Evolutionary conservation across 2,797 vertebrate genomes (phyloP).

Genomic region (Eulemur albifrons): DNA sequence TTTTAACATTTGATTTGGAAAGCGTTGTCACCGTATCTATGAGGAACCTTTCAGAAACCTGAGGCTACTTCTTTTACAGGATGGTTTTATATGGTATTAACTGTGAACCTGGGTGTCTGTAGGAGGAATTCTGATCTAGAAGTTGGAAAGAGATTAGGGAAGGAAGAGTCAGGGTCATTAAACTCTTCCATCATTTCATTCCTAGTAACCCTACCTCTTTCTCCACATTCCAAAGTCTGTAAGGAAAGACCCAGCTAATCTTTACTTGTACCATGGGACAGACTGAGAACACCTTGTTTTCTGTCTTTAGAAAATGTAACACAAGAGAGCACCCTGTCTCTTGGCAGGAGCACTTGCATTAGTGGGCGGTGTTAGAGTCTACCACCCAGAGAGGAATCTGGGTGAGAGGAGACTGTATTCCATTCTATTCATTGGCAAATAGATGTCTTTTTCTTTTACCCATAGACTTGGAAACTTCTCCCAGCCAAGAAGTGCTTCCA

Average conservation of each 20-base stretch:
- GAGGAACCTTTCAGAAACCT: background rate
- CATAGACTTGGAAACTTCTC: background rate
- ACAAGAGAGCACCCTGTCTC: background rate
- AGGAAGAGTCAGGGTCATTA: background rate
- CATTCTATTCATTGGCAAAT: background rate
- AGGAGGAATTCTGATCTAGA: background rate
- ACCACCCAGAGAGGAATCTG: background rate
- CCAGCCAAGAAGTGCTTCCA: background rate
- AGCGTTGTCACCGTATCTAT: background rate
- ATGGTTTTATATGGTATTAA: background rate
- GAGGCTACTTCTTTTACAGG: background rate
- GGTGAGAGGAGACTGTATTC: background rate
- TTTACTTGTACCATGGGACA: background rate
- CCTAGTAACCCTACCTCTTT: background rate
- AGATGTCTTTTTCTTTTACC: background rate
- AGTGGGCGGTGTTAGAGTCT: background rate
- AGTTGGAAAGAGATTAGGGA: background rate
- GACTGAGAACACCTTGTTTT: background rate
- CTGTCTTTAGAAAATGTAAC: background rate
- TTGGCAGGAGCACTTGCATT: background rate
- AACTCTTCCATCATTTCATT: background rate
- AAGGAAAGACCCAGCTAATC: background rate
- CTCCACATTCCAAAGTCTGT: background rate
- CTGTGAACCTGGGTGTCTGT: background rate
- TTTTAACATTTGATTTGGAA: conserved; percentile 24